Conservation (phyloP, 2,113 vertebrate species). For the Ondatra zibethicus region DNA sequence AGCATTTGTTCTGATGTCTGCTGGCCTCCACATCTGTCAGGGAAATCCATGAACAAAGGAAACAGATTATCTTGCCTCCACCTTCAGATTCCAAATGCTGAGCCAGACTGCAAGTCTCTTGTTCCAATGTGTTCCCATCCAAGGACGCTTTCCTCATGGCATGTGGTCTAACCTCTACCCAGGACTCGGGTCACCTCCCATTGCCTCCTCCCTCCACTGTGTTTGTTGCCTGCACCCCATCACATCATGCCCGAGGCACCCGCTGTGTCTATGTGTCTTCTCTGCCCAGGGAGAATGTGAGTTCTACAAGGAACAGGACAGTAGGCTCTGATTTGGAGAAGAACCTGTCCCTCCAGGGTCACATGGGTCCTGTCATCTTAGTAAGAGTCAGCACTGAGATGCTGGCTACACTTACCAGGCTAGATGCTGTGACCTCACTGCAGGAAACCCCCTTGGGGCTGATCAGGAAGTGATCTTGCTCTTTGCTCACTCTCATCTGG, state of each 20-base stretch:
- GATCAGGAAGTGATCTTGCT: conserved; percentile 97
- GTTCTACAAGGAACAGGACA: neutral
- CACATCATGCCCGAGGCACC: neutral
- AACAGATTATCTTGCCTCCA: neutral
- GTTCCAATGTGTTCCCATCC: neutral
- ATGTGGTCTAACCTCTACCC: neutral
- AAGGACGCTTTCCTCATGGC: neutral
- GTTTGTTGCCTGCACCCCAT: neutral
- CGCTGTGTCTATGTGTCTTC: neutral
- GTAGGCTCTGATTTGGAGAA: neutral
- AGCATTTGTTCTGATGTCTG: neutral
- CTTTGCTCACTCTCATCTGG: conserved; percentile 96
- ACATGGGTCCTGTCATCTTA: neutral
- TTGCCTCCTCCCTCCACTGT: no score
- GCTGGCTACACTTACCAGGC: conserved; percentile 89
- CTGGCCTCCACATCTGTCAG: neutral
- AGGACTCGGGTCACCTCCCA: neutral
- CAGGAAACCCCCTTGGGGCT: conserved; percentile 93
- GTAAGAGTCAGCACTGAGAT: neutral
- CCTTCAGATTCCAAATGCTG: neutral
- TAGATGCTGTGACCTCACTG: conserved; percentile 94
- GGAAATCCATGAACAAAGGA: neutral
- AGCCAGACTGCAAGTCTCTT: neutral
- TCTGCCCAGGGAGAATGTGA: neutral
- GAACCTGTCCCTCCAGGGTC: neutral